phyloP scores from a whole-genome alignment of 2,113 vertebrate genomes.

The Eretmochelys imbricata region DNA sequence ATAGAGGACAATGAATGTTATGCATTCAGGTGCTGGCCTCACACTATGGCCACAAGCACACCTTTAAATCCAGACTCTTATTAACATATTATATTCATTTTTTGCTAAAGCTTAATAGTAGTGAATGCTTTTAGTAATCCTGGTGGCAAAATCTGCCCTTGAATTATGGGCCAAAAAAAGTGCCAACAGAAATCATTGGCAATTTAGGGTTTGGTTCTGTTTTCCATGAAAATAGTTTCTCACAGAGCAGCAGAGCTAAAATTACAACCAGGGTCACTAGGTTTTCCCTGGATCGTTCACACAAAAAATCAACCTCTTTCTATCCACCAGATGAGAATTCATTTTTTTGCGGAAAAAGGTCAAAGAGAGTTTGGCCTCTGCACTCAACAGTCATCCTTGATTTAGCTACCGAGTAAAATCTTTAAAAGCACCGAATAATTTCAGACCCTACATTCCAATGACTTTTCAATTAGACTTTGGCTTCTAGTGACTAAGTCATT shows the following conservation, averaged over 20 bases:
- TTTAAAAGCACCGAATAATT: neutral
- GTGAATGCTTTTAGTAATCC: neutral
- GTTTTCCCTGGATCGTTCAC: neutral
- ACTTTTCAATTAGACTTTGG: neutral
- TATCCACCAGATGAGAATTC: neutral
- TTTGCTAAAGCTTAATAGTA: neutral
- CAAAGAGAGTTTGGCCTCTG: neutral
- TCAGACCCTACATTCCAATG: neutral
- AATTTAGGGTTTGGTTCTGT: neutral
- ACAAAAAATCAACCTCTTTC: neutral
- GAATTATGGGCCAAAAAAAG: neutral
- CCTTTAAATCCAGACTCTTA: neutral
- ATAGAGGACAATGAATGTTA: neutral
- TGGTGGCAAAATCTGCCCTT: neutral
- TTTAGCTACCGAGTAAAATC: neutral
- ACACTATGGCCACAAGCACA: accelerated
- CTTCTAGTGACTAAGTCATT: neutral
- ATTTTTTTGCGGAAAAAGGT: neutral
- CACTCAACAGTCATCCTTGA: neutral
- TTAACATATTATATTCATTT: neutral
- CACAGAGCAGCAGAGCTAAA: neutral
- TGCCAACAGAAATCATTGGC: neutral
- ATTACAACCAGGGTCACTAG: neutral
- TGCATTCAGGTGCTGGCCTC: neutral
- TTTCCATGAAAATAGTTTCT: neutral